Conservation (phyloP, 2,888 invertebrate genomes). For the Melangyna quadrimaculata region DNA sequence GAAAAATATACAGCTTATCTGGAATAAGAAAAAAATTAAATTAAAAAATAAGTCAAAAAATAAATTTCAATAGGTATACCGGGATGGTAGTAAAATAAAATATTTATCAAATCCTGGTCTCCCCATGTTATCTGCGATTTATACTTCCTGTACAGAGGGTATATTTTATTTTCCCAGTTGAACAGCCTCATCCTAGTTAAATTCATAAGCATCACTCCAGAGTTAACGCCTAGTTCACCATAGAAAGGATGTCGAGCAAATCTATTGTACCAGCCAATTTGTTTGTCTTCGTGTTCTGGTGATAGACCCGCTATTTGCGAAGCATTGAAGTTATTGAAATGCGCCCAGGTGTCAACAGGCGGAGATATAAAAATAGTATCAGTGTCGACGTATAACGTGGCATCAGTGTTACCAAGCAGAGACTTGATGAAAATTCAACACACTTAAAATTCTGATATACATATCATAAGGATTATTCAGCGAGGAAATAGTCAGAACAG, state of each 20-base stretch:
- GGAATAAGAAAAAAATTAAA: slow-evolving; percentile 77
- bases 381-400: slow-evolving; percentile 95
- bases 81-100: slow-evolving; percentile 90
- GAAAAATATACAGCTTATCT: slow-evolving; percentile 89
- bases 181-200: slow-evolving; percentile 93
- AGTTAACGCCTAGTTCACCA: slow-evolving; percentile 91
- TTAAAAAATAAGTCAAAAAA: neutral
- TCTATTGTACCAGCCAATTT: slow-evolving; percentile 96
- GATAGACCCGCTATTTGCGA: slow-evolving; percentile 93
- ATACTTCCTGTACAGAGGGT: slow-evolving; percentile 92
- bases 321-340: slow-evolving; percentile 90
- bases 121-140: slow-evolving; percentile 95
- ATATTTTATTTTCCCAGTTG: slow-evolving; percentile 91
- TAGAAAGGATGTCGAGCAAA: slow-evolving; percentile 98
- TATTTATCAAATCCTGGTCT: slow-evolving; percentile 97
- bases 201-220: slow-evolving; percentile 99
- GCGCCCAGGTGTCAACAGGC: slow-evolving; percentile 90
- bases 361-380: slow-evolving; percentile 94
- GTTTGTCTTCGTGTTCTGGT: slow-evolving; percentile 95
- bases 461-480: too few species aligned
- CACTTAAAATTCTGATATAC: neutral
- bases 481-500: too few species aligned
- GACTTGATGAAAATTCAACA: slow-evolving; percentile 83
- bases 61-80: slow-evolving; percentile 80
- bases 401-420: slow-evolving; percentile 89